Base-by-base conservation (phyloP, 2,113 vertebrate species). In the Mirza zaza region DNA sequence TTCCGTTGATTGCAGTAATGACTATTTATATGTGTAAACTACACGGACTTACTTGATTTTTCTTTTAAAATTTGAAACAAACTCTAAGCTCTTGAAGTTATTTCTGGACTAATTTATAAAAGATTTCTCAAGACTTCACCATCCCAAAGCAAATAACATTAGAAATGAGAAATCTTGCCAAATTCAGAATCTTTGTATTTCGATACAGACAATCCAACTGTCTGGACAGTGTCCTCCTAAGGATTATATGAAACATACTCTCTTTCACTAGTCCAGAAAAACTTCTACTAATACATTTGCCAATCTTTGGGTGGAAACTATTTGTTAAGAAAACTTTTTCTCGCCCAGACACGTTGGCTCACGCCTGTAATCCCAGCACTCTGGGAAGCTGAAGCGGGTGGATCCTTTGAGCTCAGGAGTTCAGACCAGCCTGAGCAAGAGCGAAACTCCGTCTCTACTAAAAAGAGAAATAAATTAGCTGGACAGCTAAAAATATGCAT, bases 31-130 rank as follows among this genome's bases (percentile, higher is more conserved):
- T 71, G 42, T 59, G 8, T 90, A 21, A 65, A 42, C 55, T 10
- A 59, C 11, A 25, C 4, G 27, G 45, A 83, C 88, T 84, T 73
- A 45, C 42, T 79, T 90, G 42, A 25, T 57, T 90, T 87, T 77
- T 89, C 75, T 79, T 91, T 61, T 87, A 57, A 85, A 85, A 79
- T 57, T 86, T 73, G 67, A 94, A 91, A 77, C 15, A 71, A 71
- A 77, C 42, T 83, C 20, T 86, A 87, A 87, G 42, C 29, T 95
- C 59, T 57, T 67, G 34, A 92, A 34, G 34, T 45, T 84, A 65
- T 94, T 84, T 87, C 57, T 29, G 21, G 29, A 36, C 71, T 52
- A 48, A 90, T 65, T 95, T 68, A 91, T 57, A 73, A 88, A 79
- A 87, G 50, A 23, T 42, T 83, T 90, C 52, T 39, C 71, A 92